phyloP scores from a whole-genome alignment of 2,888 invertebrate species.

The Pseudococcus longispinus region DNA sequence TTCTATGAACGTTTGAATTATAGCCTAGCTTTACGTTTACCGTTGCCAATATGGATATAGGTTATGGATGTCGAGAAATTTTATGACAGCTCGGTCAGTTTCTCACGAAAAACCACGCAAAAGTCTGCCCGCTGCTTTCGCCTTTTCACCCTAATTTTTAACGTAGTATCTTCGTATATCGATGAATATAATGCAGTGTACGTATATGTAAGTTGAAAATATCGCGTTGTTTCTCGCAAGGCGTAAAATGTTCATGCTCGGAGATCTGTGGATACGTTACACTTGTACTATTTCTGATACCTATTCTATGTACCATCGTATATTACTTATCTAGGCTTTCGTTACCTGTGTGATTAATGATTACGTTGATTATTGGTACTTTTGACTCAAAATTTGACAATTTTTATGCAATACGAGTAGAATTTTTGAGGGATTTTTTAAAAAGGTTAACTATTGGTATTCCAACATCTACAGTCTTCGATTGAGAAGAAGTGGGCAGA shows the following conservation, averaged over 20 bases:
- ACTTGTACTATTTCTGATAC: neutral
- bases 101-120: constrained; percentile 3
- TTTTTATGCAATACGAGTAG: neutral
- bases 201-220: neutral
- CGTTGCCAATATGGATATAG: constrained; percentile 57
- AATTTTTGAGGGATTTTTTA: neutral
- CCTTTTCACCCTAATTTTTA: constrained; percentile 29
- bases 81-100: constrained; percentile 58
- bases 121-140: neutral
- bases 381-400: neutral
- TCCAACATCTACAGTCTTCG: too few relatives aligned
- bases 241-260: neutral
- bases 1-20: constrained; percentile 54
- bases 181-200: neutral
- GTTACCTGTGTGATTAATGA: too few relatives aligned
- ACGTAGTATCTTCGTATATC: neutral
- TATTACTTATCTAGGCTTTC: too few relatives aligned
- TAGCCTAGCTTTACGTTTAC: constrained; percentile 51
- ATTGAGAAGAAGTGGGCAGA: too few relatives aligned
- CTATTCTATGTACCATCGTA: neutral
- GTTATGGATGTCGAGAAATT: constrained; percentile 58
- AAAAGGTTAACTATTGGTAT: too few relatives aligned
- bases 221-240: neutral
- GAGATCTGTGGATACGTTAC: neutral
- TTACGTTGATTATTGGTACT: neutral